Evolutionary conservation across 1,140 invertebrate species (phyloP).

Genomic region (Drosophila novamexicana): DNA sequence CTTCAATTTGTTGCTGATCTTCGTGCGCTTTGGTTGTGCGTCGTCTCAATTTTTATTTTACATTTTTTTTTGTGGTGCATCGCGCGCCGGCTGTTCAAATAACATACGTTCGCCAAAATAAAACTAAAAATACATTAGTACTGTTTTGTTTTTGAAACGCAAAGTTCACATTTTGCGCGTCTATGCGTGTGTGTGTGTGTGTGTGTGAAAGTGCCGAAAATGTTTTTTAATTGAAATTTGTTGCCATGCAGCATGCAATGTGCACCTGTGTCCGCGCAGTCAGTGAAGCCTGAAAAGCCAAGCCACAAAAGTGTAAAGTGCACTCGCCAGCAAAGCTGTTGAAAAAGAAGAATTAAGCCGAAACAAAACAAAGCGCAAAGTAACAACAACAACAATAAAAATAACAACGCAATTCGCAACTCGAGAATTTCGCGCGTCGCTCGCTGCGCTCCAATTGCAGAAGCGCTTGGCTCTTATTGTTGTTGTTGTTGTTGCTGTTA

Average conservation of each 20-base stretch:
- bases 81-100: constrained; percentile 54
- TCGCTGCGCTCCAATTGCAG: constrained; percentile 52
- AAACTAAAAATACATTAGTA: constrained; percentile 2
- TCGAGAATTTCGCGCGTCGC: constrained; percentile 60
- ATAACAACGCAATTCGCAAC: constrained; percentile 36
- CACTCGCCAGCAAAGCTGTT: constrained; percentile 42
- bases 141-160: constrained; percentile 4
- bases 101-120: constrained; percentile 22
- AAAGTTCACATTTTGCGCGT: background rate
- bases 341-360: constrained; percentile 6
- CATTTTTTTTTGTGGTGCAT: background rate
- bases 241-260: constrained; percentile 28
- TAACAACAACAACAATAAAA: constrained; percentile 17
- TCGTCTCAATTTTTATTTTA: background rate
- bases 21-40: constrained; percentile 26
- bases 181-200: constrained; percentile 1
- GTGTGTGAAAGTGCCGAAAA: constrained; percentile 24
- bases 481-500: constrained; percentile 38
- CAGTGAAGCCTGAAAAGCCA: constrained; percentile 56
- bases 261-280: constrained; percentile 56
- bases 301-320: constrained; percentile 81
- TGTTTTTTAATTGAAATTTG: constrained; percentile 4
- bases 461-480: constrained; percentile 29
- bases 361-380: constrained; percentile 30
- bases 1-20: constrained; percentile 52